Evolutionary conservation across 2,888 invertebrate genomes (phyloP), one percentile per base, ranked within the genome.

Genomic region (Zootermopsis nevadensis): DNA sequence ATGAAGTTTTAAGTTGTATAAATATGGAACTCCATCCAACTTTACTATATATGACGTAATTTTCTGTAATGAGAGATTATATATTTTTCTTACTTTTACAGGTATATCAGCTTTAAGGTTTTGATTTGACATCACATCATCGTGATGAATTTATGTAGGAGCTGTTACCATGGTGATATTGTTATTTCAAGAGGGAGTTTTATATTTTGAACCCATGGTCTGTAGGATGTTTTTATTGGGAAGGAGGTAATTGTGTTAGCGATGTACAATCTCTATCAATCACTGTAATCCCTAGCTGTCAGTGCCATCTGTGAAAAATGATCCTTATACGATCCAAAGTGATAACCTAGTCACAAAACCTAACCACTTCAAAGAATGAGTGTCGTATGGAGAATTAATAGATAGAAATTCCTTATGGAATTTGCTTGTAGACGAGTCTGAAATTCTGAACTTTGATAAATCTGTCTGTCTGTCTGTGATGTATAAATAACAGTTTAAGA

Each of bases 251-350:
- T 38, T 74, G 74, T 74, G 74, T 74, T 60, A 60, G 27, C 60
- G 15, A 15, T 27, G 60, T 60, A 22, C 35, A 27, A 74, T 74
- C 38, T 74, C 30, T 38, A 74, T 74, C 74, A 74, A 74, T 74
- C 74, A 74, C 74, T 27, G 38, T 27, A 38, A 74, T 74, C 35
- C 74, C 38, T n/a, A 35, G 27, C 74, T 74, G 74, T 74, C 74
- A 74, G 35, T 38, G 38, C n/a, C 74, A 74, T 35, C 74, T 74
- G 74, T 74, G 74, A 74, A 74, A 74, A 74, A 74, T 74, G 74
- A 74, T 74, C 74, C 74, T 74, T n/a, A 60, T 60, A 27, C n/a
- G 60, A 60, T 27, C 60, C 12, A n/a, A 27, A 6, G 60, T 27
- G 27, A n/a, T 15, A 60, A 27, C 60, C 2, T 27, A 60, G 60